Evolutionary conservation across 2,113 vertebrate species (phyloP).

Genomic region (Gila orcuttii): DNA sequence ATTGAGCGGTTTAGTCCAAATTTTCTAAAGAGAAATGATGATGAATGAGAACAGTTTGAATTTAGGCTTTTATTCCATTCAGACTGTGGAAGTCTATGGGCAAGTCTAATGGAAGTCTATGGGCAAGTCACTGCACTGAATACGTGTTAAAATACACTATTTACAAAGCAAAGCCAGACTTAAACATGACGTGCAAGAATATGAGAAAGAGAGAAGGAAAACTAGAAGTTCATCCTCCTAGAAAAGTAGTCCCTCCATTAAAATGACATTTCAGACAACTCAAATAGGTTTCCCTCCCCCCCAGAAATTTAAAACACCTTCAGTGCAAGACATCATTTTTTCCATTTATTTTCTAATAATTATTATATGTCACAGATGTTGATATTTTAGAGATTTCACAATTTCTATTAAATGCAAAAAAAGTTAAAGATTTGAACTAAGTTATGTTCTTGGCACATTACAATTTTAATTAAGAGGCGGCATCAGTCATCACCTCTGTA

Average conservation of each 20-base stretch:
- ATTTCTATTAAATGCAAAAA: too few relatives aligned
- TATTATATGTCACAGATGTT: neutral
- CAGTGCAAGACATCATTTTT: neutral
- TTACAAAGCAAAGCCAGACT: neutral
- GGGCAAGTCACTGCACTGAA: neutral
- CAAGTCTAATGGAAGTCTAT: neutral
- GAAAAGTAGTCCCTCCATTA: neutral
- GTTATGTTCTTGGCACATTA: slow-evolving; percentile 3
- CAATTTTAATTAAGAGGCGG: slow-evolving; percentile 42
- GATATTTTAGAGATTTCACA: neutral
- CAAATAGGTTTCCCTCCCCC: neutral
- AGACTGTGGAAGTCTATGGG: too few relatives aligned
- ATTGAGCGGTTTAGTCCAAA: too few relatives aligned
- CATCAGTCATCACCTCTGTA: slow-evolving; percentile 35
- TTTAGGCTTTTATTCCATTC: too few relatives aligned
- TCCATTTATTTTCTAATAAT: too few relatives aligned
- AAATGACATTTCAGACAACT: neutral
- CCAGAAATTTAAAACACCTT: neutral
- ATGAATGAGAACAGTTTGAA: too few relatives aligned
- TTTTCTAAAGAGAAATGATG: too few relatives aligned
- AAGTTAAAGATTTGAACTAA: neutral
- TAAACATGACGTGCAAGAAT: neutral
- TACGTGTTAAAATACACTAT: neutral
- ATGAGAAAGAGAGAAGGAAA: neutral
- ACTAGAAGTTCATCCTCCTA: neutral